These are phyloP conservation scores for Aldabrachelys gigantea DNA, from an alignment of 2,113 vertebrate species.

Conservation along the genomic window DNA sequence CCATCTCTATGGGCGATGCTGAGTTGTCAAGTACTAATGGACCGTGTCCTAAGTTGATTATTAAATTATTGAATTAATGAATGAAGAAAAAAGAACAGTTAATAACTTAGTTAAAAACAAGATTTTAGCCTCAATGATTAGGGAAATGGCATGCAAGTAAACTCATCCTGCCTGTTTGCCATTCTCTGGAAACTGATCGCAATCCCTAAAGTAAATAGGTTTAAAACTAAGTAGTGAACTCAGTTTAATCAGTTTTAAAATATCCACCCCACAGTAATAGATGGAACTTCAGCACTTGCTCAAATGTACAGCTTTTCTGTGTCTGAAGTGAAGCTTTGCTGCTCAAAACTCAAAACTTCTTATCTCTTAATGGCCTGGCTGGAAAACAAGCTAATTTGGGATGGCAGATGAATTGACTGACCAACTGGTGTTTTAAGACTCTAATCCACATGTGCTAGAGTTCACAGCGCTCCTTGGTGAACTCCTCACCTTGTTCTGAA, in stretches of 20 bases:
- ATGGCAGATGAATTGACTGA: slow-evolving; percentile 52
- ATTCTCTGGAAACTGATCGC: slow-evolving; percentile 28
- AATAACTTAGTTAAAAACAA: slow-evolving; percentile 28
- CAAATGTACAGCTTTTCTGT: slow-evolving; percentile 43
- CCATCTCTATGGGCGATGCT: slow-evolving; percentile 18
- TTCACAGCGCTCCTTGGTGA: slow-evolving; percentile 62
- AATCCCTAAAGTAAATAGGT: slow-evolving; percentile 44
- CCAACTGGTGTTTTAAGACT: slow-evolving; percentile 55
- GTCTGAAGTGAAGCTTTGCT: neutral
- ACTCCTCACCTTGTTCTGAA: slow-evolving; percentile 73
- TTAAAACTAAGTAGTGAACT: slow-evolving; percentile 51
- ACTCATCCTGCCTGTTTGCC: slow-evolving; percentile 44
- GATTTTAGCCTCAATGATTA: neutral
- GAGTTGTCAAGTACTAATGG: neutral
- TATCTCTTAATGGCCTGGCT: slow-evolving; percentile 64
- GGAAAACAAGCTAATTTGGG: slow-evolving; percentile 56
- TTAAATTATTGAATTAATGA: fast-evolving
- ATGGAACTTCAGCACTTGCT: slow-evolving; percentile 53
- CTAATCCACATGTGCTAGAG: slow-evolving; percentile 44
- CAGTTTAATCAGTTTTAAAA: slow-evolving; percentile 64
- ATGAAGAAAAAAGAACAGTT: neutral
- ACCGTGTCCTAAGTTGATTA: neutral
- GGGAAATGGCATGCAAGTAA: slow-evolving; percentile 27
- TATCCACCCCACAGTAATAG: slow-evolving; percentile 51
- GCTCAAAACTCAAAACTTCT: slow-evolving; percentile 64